Conservation (phyloP, 1,140 invertebrate genomes). For the Scaptomyza graminum region DNA sequence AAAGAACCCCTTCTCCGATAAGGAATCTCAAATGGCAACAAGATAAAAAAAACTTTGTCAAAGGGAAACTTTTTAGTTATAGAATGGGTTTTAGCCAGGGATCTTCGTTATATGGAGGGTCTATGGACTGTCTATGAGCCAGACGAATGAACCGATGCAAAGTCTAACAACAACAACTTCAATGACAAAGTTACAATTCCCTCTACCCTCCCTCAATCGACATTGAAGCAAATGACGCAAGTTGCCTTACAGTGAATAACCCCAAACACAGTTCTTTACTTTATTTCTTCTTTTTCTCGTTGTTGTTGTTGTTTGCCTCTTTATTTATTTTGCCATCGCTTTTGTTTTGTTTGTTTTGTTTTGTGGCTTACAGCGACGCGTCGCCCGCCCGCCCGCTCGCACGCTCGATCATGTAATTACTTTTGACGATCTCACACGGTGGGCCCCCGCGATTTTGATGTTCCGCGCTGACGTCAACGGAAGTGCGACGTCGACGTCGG, state of each 20-base stretch:
- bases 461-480: conserved; percentile 73
- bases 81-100: no score
- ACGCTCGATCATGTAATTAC: conserved; percentile 65
- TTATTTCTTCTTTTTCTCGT: conserved; percentile 1
- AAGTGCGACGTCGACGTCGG: conserved; percentile 44
- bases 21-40: no score
- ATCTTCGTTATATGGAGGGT: no score
- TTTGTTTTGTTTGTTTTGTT: conserved; percentile 31
- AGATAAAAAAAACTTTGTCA: no score
- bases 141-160: no score
- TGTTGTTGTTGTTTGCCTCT: conserved; percentile 22
- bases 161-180: background rate
- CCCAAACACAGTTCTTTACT: conserved; percentile 29
- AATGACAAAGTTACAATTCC: background rate
- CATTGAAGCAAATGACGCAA: conserved; percentile 66
- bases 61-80: no score
- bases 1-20: no score
- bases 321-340: conserved; percentile 19
- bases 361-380: conserved; percentile 49
- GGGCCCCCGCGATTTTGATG: conserved; percentile 40
- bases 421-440: conserved; percentile 71
- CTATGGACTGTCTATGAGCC: no score
- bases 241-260: conserved; percentile 47
- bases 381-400: no score
- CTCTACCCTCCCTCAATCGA: no score